phyloP scores from a whole-genome alignment of 2,888 invertebrate species.

The Nysson spinosus region DNA sequence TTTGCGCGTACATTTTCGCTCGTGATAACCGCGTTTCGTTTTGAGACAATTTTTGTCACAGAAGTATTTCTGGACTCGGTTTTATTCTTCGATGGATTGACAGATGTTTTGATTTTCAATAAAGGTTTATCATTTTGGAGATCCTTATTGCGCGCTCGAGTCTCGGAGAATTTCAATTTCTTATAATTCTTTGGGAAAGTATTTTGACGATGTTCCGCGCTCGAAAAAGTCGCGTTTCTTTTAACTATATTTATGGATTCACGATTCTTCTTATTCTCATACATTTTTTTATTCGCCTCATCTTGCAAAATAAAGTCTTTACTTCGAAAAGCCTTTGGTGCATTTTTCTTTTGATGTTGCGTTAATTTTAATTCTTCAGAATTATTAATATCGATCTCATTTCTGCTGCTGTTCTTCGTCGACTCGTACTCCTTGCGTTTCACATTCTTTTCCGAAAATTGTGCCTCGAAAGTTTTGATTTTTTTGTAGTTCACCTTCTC shows the following conservation, averaged over 20 bases:
- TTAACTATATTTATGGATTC: too few relatives aligned
- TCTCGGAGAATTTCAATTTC: constrained; percentile 9
- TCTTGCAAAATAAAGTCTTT: too few relatives aligned
- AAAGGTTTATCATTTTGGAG: not conserved
- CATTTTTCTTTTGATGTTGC: too few relatives aligned
- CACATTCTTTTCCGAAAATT: not conserved
- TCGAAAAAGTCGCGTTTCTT: not conserved
- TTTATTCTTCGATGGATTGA: too few relatives aligned
- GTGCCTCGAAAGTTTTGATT: not conserved
- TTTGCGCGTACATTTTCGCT: constrained; percentile 16
- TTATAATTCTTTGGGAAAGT: constrained; percentile 5
- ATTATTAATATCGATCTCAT: too few relatives aligned
- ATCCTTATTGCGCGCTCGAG: not conserved
- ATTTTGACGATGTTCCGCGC: not conserved
- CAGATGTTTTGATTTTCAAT: not conserved
- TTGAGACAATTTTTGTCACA: not conserved
- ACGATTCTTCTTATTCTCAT: too few relatives aligned
- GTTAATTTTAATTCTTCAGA: too few relatives aligned
- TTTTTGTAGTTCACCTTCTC: not conserved
- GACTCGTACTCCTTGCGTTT: not conserved
- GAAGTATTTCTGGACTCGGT: not conserved
- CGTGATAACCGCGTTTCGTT: not conserved
- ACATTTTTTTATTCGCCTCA: too few relatives aligned
- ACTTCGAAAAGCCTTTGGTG: too few relatives aligned
- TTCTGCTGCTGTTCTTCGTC: too few relatives aligned